These are phyloP conservation scores for Rhinoderma darwinii DNA, from an alignment of 2,113 vertebrate genomes.

Conservation along the genomic window DNA sequence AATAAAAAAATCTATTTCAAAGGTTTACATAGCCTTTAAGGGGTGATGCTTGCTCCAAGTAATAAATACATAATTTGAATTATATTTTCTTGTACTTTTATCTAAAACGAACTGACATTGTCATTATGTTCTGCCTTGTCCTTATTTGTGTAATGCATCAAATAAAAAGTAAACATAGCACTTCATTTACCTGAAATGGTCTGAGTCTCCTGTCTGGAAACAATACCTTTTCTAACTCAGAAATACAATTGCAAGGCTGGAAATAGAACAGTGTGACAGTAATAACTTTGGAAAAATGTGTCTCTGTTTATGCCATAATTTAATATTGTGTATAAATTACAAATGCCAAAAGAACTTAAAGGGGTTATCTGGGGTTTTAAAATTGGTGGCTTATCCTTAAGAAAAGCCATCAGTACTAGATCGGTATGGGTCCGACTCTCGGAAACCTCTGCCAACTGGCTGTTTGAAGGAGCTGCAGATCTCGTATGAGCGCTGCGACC, in stretches of 20 bases:
- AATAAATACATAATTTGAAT: background rate
- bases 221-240: background rate
- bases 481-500: no score
- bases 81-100: slow-evolving; percentile 1
- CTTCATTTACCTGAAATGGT: slow-evolving; percentile 29
- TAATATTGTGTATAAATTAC: background rate
- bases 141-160: background rate
- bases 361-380: no score
- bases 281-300: background rate
- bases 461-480: no score
- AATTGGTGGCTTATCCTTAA: no score
- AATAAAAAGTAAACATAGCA: slow-evolving; percentile 24
- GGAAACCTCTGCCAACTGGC: no score
- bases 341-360: background rate
- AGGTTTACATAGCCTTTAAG: background rate
- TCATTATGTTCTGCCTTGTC: slow-evolving; percentile 18
- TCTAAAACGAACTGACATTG: slow-evolving; percentile 30
- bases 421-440: no score
- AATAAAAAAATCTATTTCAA: no score
- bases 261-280: background rate
- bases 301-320: background rate
- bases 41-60: background rate
- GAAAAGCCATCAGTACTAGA: no score
- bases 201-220: background rate
- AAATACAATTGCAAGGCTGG: background rate